Percentiles rank a stretch among this genome's conserved stretches.
phyloP scores from a whole-genome alignment of 2,113 vertebrate species.

The Sander lucioperca region DNA sequence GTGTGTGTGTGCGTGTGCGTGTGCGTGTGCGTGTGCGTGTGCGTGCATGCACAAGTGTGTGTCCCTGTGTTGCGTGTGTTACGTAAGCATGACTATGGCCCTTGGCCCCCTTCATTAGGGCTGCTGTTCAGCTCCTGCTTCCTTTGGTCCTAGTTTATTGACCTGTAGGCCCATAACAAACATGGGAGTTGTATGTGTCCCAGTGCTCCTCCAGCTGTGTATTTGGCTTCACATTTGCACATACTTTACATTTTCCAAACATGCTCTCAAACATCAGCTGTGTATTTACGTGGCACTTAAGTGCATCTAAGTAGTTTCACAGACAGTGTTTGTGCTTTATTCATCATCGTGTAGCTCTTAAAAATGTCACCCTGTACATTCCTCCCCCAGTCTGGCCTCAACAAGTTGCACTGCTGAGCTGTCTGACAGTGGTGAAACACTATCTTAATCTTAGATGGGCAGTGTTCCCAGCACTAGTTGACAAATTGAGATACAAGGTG shows the following conservation, averaged over 20 bases:
- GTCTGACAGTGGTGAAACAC: conserved; percentile 13
- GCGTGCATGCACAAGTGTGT: background rate
- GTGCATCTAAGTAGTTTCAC: conserved; percentile 14
- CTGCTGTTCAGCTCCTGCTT: conserved; percentile 58
- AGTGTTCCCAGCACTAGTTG: background rate
- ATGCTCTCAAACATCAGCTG: conserved; percentile 12
- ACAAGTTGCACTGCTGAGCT: background rate
- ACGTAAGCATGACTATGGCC: conserved; percentile 71
- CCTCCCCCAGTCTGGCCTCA: background rate
- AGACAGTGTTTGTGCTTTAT: conserved; percentile 20
- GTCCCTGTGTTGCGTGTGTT: conserved; percentile 55
- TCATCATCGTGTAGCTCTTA: conserved; percentile 13
- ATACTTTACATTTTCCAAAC: conserved; percentile 41
- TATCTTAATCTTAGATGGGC: conserved; percentile 16
- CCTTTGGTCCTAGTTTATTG: conserved; percentile 64
- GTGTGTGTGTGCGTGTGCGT: conserved; percentile 29
- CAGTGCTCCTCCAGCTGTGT: conserved; percentile 35
- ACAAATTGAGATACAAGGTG: conserved; percentile 7
- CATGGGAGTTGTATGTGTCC: conserved; percentile 59
- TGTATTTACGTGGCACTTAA: conserved; percentile 24
- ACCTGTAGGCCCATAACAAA: conserved; percentile 51
- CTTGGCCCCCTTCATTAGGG: conserved; percentile 49
- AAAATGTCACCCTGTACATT: background rate
- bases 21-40: conserved; percentile 18
- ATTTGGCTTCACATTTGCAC: conserved; percentile 10